Evolutionary conservation across 2,113 vertebrate species (phyloP).

Genomic region (Manacus vitellinus): DNA sequence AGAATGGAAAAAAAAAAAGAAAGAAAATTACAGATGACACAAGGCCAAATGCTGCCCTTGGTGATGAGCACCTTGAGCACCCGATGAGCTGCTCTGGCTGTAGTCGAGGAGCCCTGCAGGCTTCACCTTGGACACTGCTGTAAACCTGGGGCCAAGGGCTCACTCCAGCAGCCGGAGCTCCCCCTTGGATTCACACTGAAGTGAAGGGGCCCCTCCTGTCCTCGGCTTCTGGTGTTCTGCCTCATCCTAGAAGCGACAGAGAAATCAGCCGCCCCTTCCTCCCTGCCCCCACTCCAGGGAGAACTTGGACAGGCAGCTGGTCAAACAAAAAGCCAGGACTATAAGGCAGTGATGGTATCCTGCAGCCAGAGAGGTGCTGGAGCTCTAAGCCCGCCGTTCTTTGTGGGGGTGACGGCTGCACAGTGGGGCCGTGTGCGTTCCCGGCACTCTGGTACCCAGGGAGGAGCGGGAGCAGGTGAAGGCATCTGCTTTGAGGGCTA

Average conservation of each 20-base stretch:
- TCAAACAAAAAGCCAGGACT: neutral
- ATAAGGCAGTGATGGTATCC: neutral
- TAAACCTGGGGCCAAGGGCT: neutral
- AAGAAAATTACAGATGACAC: neutral
- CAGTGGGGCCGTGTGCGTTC: rapidly evolving
- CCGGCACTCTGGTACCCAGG: rapidly evolving
- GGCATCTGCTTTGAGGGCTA: neutral
- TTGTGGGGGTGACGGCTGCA: neutral
- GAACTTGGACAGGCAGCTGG: neutral
- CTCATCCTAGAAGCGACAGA: neutral
- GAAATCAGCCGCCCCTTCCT: neutral
- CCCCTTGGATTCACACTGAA: neutral
- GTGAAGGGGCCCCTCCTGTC: neutral
- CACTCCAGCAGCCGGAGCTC: neutral
- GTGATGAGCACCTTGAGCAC: neutral
- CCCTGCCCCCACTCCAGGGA: neutral
- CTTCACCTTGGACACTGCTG: neutral
- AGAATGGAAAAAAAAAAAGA: neutral
- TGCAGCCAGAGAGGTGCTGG: neutral
- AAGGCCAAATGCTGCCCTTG: neutral
- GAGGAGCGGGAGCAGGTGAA: neutral
- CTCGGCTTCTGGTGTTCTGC: neutral
- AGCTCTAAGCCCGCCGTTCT: neutral
- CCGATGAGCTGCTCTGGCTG: neutral
- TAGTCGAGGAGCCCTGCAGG: neutral